Percentiles rank a stretch among this genome's conserved stretches.
phyloP scores from a whole-genome alignment of 2,888 invertebrate genomes.

The Napeogenes inachia region DNA sequence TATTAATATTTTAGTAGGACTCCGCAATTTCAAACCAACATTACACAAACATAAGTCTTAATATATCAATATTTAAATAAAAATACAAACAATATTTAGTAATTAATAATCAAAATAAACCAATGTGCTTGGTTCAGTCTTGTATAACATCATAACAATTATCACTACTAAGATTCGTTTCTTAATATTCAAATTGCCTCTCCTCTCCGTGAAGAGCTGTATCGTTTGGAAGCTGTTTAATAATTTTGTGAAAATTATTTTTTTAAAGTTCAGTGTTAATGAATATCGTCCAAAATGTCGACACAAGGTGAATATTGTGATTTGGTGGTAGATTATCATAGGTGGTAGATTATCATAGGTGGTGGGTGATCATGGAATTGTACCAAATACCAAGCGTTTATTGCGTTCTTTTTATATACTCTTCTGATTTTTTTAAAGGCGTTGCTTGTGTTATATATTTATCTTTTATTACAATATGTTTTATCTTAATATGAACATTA shows the following conservation, averaged over 20 bases:
- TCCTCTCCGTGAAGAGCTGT: not conserved
- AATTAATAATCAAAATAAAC: not conserved
- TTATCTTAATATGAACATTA: too few species aligned
- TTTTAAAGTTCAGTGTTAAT: slow-evolving; percentile 22
- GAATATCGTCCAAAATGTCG: slow-evolving; percentile 34
- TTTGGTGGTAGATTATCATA: not conserved
- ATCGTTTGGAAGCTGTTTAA: not conserved
- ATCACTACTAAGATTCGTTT: slow-evolving; percentile 33
- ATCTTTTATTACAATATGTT: too few species aligned
- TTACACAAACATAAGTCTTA: not conserved
- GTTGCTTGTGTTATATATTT: too few species aligned
- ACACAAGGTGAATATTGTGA: slow-evolving; percentile 24
- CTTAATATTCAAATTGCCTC: slow-evolving; percentile 43
- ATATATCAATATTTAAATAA: not conserved
- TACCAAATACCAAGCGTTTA: too few species aligned
- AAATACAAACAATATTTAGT: slow-evolving; percentile 5
- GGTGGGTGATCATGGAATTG: too few species aligned
- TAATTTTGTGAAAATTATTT: slow-evolving; percentile 13
- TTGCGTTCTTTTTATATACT: too few species aligned
- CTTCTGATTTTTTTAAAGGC: too few species aligned
- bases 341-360: too few species aligned
- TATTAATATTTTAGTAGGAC: too few species aligned
- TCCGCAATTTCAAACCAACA: not conserved
- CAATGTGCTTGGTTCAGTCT: slow-evolving; percentile 17
- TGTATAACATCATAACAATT: slow-evolving; percentile 24